Percentiles rank a stretch among this genome's conserved stretches.
Conservation (phyloP, 2,888 invertebrate species). For the Arctia plantaginis region DNA sequence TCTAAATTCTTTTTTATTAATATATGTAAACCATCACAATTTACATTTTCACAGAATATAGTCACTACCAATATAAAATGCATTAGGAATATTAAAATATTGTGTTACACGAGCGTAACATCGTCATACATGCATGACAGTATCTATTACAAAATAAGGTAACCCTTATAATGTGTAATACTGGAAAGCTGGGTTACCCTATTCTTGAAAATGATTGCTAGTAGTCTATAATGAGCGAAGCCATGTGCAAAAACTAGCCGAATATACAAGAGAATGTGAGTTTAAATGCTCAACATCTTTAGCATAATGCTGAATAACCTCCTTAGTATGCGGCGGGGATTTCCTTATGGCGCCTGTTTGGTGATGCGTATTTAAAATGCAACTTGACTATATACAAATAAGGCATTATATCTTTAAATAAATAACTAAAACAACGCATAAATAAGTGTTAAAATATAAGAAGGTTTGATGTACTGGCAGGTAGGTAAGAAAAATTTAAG, state of each 20-base stretch:
- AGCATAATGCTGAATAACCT: neutral
- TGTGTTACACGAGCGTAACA: constrained; percentile 29
- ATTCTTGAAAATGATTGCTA: neutral
- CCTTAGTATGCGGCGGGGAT: neutral
- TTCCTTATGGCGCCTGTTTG: neutral
- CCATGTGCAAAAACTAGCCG: neutral
- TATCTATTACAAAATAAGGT: constrained; percentile 19
- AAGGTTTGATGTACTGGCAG: too few relatives aligned
- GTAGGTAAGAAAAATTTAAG: too few relatives aligned
- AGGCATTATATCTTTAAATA: neutral
- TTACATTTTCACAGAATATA: constrained; percentile 6
- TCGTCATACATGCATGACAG: constrained; percentile 23
- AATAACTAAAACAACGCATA: neutral
- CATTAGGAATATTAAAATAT: constrained; percentile 43
- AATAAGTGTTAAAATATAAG: too few relatives aligned
- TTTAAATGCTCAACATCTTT: neutral
- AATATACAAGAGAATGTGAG: neutral
- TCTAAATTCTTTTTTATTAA: too few relatives aligned
- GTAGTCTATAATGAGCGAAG: neutral
- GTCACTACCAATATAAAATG: constrained; percentile 34
- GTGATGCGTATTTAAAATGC: neutral
- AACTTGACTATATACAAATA: neutral
- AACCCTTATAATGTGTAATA: neutral
- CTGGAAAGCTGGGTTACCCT: too few relatives aligned
- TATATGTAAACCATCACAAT: neutral